Evolutionary conservation across 92 coral and sea anemone species (phyloP).

Genomic region (Epizoanthus rinbou): DNA sequence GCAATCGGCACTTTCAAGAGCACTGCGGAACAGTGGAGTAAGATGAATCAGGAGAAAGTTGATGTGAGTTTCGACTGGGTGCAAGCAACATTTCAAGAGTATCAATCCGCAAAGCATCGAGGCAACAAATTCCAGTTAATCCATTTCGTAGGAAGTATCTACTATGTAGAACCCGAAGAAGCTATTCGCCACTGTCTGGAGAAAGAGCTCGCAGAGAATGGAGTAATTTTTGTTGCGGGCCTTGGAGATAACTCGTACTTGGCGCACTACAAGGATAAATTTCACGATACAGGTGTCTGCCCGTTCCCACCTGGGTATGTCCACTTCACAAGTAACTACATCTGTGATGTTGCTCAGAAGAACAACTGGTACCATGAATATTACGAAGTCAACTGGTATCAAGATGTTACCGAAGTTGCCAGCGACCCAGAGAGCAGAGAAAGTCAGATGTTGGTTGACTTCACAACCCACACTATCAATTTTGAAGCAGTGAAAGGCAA

Average conservation of each 20-base stretch:
- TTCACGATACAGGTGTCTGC: conserved; percentile 36
- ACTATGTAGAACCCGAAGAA: conserved; percentile 35
- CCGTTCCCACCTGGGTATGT: conserved; percentile 40
- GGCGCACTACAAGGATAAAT: conserved; percentile 15
- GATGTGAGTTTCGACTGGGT: conserved; percentile 34
- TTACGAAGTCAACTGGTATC: background rate
- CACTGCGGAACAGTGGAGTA: conserved; percentile 24
- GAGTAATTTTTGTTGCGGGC: conserved; percentile 17
- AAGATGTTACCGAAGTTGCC: background rate
- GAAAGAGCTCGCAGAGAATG: conserved; percentile 27
- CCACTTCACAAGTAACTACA: conserved; percentile 20
- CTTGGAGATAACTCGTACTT: conserved; percentile 22
- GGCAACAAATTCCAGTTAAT: conserved; percentile 25
- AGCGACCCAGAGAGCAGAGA: background rate
- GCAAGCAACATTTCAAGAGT: conserved; percentile 25
- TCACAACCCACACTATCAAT: background rate
- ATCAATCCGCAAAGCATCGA: conserved; percentile 10
- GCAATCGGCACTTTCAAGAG: conserved; percentile 12
- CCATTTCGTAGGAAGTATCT: conserved; percentile 37
- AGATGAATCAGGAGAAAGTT: background rate
- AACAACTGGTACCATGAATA: conserved; percentile 34
- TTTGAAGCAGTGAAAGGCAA: background rate
- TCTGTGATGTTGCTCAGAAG: conserved; percentile 18
- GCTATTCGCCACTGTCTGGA: conserved; percentile 36
- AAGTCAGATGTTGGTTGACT: background rate